Evolutionary conservation across 2,113 vertebrate genomes (phyloP).

Genomic region (Tychaedon coryphoeus): DNA sequence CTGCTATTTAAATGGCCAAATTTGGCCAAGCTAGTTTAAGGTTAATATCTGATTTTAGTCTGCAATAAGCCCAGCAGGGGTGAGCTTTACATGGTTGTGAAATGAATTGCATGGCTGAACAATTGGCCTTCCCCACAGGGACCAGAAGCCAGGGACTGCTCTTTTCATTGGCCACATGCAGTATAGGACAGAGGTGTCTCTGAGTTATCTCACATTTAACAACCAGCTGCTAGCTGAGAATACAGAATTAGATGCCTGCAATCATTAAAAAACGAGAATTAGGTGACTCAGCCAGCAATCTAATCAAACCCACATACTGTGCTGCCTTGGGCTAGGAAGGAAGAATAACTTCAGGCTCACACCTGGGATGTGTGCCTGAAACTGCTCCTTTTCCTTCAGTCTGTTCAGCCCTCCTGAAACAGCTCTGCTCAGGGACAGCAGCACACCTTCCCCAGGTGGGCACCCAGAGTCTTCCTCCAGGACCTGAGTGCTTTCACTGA

Average conservation of each 20-base stretch:
- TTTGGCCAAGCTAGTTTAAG: not conserved
- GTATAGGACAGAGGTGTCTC: not conserved
- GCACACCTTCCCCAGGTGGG: not conserved
- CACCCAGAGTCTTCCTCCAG: not conserved
- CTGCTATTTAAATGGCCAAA: not conserved
- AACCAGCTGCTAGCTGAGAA: not conserved
- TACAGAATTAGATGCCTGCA: not conserved
- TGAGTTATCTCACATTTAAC: not conserved
- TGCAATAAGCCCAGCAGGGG: not conserved
- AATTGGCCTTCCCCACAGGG: not conserved
- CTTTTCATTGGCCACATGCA: not conserved
- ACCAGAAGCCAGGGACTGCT: not conserved
- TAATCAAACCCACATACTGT: not conserved
- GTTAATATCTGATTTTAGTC: not conserved
- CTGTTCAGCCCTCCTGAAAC: not conserved
- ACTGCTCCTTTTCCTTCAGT: not conserved
- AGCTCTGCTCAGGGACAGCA: not conserved
- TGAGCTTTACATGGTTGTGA: not conserved
- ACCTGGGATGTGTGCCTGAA: not conserved
- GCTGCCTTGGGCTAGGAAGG: not conserved
- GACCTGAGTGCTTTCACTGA: rapidly evolving
- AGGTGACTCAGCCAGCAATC: not conserved
- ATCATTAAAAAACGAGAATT: not conserved
- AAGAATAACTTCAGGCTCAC: not conserved
- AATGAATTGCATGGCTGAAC: not conserved